Conservation (phyloP, 2,888 invertebrate species). For the Malacosoma neustria region DNA sequence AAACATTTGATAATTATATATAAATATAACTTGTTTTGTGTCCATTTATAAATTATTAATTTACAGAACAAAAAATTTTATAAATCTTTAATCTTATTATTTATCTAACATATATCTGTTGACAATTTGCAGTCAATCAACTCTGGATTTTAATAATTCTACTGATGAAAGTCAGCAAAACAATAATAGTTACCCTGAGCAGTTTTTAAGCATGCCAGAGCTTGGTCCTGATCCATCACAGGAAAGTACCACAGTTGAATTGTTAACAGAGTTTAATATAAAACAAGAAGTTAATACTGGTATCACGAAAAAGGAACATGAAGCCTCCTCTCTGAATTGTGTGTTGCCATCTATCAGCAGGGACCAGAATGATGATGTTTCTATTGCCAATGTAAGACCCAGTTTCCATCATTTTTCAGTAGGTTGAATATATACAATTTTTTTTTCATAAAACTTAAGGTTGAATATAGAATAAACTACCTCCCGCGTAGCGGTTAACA, state of each 20-base stretch:
- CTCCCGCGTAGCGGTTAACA: too few species aligned
- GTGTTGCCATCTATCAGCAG: slow-evolving; percentile 57
- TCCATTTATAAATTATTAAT: too few species aligned
- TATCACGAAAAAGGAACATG: slow-evolving; percentile 30
- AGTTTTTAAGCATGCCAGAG: slow-evolving; percentile 59
- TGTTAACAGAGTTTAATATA: slow-evolving; percentile 57
- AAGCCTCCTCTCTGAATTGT: slow-evolving; percentile 51
- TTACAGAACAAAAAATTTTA: too few species aligned
- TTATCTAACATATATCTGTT: too few species aligned
- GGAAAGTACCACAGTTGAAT: slow-evolving; percentile 36
- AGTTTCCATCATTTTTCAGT: too few species aligned
- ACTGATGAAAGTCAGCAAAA: slow-evolving; percentile 40
- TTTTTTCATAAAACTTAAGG: too few species aligned
- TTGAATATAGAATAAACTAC: too few species aligned
- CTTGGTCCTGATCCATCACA: slow-evolving; percentile 37
- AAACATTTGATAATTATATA: too few species aligned
- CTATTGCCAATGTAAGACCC: slow-evolving; percentile 43
- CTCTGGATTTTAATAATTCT: slow-evolving; percentile 41
- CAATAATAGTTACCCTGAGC: slow-evolving; percentile 37
- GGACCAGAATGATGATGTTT: slow-evolving; percentile 52
- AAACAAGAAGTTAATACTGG: slow-evolving; percentile 41
- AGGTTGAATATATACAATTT: too few species aligned
- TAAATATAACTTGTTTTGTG: too few species aligned
- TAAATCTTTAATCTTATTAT: too few species aligned
- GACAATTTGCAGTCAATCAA: slow-evolving; percentile 34